A percentile compares a stretch with the other conserved stretches of the same genome.
phyloP scores from a whole-genome alignment of 2,888 invertebrate species.

The Blera fallax region DNA sequence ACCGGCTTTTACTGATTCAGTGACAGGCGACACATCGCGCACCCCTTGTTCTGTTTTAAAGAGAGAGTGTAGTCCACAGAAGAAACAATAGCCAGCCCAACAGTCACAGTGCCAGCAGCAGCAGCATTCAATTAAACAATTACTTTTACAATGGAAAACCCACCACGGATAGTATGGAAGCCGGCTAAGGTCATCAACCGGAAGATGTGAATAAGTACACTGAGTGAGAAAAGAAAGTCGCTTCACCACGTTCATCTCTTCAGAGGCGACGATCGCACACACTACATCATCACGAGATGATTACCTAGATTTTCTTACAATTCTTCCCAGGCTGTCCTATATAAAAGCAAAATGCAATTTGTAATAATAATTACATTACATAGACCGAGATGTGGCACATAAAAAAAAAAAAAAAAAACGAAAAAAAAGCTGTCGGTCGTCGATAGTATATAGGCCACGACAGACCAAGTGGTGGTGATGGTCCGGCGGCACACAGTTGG shows the following conservation, averaged over 20 bases:
- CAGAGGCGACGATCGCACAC: conserved; percentile 15
- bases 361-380: conserved; percentile 27
- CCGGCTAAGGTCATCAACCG: conserved; percentile 81
- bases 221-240: conserved; percentile 69
- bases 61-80: conserved; percentile 1
- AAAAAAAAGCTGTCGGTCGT: not conserved
- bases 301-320: conserved; percentile 8
- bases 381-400: conserved; percentile 2
- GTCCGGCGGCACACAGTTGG: conserved; percentile 8
- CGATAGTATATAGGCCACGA: conserved; percentile 54
- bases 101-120: conserved; percentile 26
- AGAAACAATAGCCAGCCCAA: conserved; percentile 25
- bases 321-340: conserved; percentile 28
- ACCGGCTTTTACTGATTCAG: conserved; percentile 59
- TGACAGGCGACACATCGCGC: not conserved
- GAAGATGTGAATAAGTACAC: conserved; percentile 74
- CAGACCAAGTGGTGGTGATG: not conserved
- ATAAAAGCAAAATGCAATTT: conserved; percentile 25
- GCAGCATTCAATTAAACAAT: conserved; percentile 63
- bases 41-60: conserved; percentile 8
- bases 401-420: no score
- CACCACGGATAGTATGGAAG: conserved; percentile 67
- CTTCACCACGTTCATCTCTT: not conserved
- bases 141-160: conserved; percentile 48
- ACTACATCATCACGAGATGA: not conserved